phyloP scores from a whole-genome alignment of 2,888 invertebrate genomes.

The Lasioglossum pauxillum region DNA sequence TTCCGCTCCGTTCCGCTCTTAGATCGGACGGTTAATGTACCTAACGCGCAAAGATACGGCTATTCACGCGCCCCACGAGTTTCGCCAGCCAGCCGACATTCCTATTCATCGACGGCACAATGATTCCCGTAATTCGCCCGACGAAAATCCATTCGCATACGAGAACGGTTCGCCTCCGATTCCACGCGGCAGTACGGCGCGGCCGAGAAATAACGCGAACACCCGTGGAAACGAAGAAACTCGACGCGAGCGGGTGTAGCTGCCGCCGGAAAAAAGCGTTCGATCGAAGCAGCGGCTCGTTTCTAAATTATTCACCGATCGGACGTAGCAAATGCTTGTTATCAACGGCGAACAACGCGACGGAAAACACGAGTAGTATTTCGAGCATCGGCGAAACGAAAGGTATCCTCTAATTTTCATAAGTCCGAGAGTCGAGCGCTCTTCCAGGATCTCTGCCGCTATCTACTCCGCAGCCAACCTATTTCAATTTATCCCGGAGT shows the following conservation, averaged over 20 bases:
- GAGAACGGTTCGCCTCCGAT: slow-evolving; percentile 3
- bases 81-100: background rate
- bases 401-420: background rate
- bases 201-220: background rate
- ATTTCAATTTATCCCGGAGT: background rate
- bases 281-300: background rate
- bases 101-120: slow-evolving; percentile 19
- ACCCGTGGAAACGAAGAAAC: background rate
- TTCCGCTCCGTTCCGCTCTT: background rate
- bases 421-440: background rate
- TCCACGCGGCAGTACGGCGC: background rate
- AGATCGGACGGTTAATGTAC: background rate
- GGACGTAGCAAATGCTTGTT: background rate
- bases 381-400: background rate
- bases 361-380: background rate
- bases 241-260: background rate
- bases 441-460: too few relatives aligned
- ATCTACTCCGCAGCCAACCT: background rate
- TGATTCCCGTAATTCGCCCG: slow-evolving; percentile 23
- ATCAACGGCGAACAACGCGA: background rate
- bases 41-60: background rate
- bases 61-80: background rate
- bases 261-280: background rate
- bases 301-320: background rate
- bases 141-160: slow-evolving; percentile 10